A percentile compares a stretch with the other conserved stretches of the same genome.
These are phyloP conservation scores for Nerophis lumbriciformis DNA, from an alignment of 2,113 vertebrate genomes.

Conservation along the genomic window DNA sequence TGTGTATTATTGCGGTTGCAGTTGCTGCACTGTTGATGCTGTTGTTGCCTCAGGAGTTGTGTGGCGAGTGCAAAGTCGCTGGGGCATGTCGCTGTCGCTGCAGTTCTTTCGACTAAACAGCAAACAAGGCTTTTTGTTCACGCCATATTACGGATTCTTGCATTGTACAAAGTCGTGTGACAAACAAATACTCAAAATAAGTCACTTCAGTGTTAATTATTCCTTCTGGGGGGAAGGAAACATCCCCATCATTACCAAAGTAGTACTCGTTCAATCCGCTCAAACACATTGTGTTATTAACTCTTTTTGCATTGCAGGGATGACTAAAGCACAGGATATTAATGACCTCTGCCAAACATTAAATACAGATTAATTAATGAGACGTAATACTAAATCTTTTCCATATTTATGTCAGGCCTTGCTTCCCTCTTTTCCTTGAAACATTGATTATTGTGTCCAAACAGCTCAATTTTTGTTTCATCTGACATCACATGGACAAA, in stretches of 20 bases:
- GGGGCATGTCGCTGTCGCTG: not conserved
- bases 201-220: not conserved
- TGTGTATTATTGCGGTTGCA: not conserved
- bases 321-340: too few relatives aligned
- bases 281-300: not conserved
- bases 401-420: too few relatives aligned
- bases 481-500: too few relatives aligned
- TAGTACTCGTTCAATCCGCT: not conserved
- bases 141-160: not conserved
- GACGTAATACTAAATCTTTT: too few relatives aligned
- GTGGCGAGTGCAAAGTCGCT: not conserved
- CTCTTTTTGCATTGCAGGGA: not conserved
- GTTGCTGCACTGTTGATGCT: not conserved
- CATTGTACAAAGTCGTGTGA: not conserved
- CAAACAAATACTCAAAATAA: not conserved
- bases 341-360: too few relatives aligned
- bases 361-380: too few relatives aligned
- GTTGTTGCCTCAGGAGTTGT: not conserved
- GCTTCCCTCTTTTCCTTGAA: too few relatives aligned
- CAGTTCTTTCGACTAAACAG: too few relatives aligned
- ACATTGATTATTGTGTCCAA: too few relatives aligned
- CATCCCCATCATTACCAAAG: not conserved
- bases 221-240: not conserved
- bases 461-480: too few relatives aligned
- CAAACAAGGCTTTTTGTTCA: too few relatives aligned